phyloP scores from a whole-genome alignment of 1,140 invertebrate genomes.

The Melitaea cinxia region DNA sequence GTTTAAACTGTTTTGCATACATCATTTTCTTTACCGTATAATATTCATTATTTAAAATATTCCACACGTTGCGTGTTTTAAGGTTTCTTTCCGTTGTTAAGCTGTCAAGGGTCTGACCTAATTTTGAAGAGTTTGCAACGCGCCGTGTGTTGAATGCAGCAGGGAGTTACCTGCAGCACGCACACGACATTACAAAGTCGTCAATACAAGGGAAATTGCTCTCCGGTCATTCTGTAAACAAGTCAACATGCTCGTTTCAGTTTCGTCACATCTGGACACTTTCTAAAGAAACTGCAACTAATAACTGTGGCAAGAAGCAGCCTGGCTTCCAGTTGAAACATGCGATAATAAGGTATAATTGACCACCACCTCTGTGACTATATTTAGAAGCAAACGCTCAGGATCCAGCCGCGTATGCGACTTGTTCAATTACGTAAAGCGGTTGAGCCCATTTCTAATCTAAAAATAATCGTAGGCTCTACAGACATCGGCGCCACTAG shows the following conservation, averaged over 20 bases:
- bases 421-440: slow-evolving; percentile 80
- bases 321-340: slow-evolving; percentile 74
- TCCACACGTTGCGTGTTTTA: neutral
- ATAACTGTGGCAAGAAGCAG: slow-evolving; percentile 63
- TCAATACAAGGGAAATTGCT: slow-evolving; percentile 60
- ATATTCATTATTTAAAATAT: neutral
- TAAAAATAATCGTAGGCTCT: slow-evolving; percentile 81
- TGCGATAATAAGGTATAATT: slow-evolving; percentile 81
- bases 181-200: slow-evolving; percentile 66
- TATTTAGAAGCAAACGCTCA: slow-evolving; percentile 77
- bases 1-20: neutral
- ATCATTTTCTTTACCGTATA: neutral
- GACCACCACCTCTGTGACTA: slow-evolving; percentile 74
- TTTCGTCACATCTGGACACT: slow-evolving; percentile 76
- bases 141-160: slow-evolving; percentile 23
- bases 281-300: slow-evolving; percentile 78
- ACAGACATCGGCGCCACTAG: slow-evolving; percentile 74
- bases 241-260: slow-evolving; percentile 60
- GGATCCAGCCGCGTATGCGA: slow-evolving; percentile 75
- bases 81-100: slow-evolving; percentile 7
- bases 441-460: slow-evolving; percentile 81
- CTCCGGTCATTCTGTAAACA: slow-evolving; percentile 57
- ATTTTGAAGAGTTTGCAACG: slow-evolving; percentile 29
- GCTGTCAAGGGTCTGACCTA: slow-evolving; percentile 21
- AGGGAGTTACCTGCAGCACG: slow-evolving; percentile 55